Conservation (phyloP, 2,797 vertebrate species). For the Apodemus agrarius region DNA sequence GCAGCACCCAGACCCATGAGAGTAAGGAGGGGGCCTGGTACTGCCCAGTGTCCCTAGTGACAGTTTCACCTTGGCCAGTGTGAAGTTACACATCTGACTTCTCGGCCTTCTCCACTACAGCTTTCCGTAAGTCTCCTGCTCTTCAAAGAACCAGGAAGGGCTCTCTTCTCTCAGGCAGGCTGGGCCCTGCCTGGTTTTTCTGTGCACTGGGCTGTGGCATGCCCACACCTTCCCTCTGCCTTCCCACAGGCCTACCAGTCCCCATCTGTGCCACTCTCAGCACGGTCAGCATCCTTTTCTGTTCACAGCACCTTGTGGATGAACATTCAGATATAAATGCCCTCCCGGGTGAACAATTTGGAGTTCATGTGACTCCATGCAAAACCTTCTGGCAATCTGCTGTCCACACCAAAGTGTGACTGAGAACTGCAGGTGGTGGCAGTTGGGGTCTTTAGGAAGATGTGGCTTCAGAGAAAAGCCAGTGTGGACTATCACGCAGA, state of each 20-base stretch:
- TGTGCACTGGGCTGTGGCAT: not conserved
- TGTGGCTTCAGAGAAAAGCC: not conserved
- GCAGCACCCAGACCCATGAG: not conserved
- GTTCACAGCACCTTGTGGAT: not conserved
- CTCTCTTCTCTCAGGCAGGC: not conserved
- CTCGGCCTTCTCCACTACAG: fast-evolving
- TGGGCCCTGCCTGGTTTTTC: not conserved
- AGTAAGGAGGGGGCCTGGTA: too few species aligned
- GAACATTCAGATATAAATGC: not conserved
- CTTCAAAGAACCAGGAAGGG: not conserved
- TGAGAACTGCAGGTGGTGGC: not conserved
- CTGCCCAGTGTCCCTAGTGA: too few species aligned
- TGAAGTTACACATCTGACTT: not conserved
- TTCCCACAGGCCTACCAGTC: too few species aligned
- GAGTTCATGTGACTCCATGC: not conserved
- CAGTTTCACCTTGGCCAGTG: too few species aligned
- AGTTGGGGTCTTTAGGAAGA: not conserved
- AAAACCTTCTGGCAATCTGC: not conserved
- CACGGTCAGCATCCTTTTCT: not conserved
- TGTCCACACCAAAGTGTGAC: not conserved
- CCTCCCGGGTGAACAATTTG: not conserved
- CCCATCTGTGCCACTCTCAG: not conserved
- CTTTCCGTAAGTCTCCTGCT: not conserved
- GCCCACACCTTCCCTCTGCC: not conserved
- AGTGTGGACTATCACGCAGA: not conserved